Base-by-base conservation (phyloP, 2,113 vertebrate species). In the Scatophagus argus region DNA sequence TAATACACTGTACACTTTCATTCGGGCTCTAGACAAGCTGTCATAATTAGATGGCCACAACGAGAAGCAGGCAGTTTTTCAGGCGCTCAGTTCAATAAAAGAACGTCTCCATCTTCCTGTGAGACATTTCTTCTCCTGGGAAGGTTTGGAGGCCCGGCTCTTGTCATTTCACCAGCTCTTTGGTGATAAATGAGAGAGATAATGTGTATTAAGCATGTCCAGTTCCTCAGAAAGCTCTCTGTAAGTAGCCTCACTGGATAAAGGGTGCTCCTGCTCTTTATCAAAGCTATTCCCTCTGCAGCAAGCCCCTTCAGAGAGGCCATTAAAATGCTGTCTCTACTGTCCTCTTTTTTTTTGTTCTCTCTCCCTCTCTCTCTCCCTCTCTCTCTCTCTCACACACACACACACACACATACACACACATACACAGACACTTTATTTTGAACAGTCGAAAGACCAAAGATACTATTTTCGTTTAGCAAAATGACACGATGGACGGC, bases 231-330 rank as follows among this genome's bases (percentile, higher is more conserved):
- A 94, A 94, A 94, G 46, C 44, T 32, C 91, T 94, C 93, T 96
- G 79, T 79, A 92, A 93, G 92, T 92, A 94, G 94, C 95, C 94
- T 94, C 94, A 92, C 95, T 97, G 96, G 94, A 96, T 96, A 94
- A 95, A 95, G 94, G 87, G 91, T 75, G 94, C 94, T 95, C 95
- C 96, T 97, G 96, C 88, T 94, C 95, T 96, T 92, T 91, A 95
- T 96, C 96, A 96, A 90, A 93, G 93, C 93, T 93, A 91, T 95
- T 94, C 94, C 92, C 95, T 92, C 93, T 94, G 94, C 95, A 94
- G 95, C 93, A 95, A 96, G 94, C 93, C 94, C 89, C 60, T 51
- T 55, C 65, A 84, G 46, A 25, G 31, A 38, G 31, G 41, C 25
- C 19, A 32, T 47, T n/a, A 12, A 56, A 63, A 60, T 95, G 93